phyloP scores from a whole-genome alignment of 2,113 vertebrate species.

The Tyrannus savana region DNA sequence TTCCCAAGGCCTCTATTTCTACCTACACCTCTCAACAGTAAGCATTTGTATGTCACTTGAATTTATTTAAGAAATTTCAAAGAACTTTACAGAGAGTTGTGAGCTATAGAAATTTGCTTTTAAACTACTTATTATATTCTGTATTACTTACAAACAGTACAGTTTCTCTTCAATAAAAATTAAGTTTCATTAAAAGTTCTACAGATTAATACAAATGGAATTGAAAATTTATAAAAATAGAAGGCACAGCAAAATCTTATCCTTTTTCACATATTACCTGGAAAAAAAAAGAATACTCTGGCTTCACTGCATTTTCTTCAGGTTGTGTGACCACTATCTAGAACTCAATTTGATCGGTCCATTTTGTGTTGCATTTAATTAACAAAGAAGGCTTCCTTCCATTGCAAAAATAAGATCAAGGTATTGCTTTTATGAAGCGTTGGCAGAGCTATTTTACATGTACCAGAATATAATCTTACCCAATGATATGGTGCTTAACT shows the following conservation, averaged over 20 bases:
- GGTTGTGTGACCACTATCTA: neutral
- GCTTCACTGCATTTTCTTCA: neutral
- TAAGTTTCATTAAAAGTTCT: neutral
- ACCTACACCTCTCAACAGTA: neutral
- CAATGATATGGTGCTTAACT: slow-evolving; percentile 30
- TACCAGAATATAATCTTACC: neutral
- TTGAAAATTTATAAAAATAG: neutral
- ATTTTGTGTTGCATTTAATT: neutral
- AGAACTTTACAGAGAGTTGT: neutral
- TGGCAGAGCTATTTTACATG: neutral
- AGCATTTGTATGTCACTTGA: neutral
- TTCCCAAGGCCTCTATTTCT: neutral
- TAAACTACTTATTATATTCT: neutral
- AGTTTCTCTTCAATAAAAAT: neutral
- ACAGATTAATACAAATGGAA: neutral
- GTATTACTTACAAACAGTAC: neutral
- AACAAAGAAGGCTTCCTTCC: neutral
- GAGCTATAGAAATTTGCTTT: neutral
- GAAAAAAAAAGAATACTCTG: neutral
- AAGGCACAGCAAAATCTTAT: neutral
- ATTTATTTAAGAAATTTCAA: neutral
- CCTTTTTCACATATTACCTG: neutral
- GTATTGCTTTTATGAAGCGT: neutral
- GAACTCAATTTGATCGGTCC: neutral
- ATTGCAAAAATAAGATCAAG: neutral